Evolutionary conservation across 2,888 invertebrate species (phyloP).

Genomic region (Phengaris arion): DNA sequence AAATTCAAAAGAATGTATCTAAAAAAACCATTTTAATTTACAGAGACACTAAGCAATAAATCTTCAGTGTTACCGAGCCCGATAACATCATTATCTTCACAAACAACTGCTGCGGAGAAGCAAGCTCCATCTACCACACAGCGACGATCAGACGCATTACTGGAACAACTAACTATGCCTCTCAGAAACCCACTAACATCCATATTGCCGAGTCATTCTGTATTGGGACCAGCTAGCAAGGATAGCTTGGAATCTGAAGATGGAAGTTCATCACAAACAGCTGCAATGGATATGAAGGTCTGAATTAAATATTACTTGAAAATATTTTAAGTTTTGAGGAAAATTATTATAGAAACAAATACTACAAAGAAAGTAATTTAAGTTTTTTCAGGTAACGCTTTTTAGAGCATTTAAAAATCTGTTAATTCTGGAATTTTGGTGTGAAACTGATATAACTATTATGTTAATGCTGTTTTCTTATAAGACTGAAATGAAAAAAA

Average conservation of each 20-base stretch:
- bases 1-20: too few species aligned
- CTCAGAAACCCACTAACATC: conserved; percentile 60
- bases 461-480: not conserved
- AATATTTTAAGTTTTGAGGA: too few species aligned
- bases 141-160: conserved; percentile 67
- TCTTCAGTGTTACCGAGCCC: conserved; percentile 66
- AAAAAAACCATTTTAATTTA: conserved; percentile 24
- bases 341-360: too few species aligned
- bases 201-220: conserved; percentile 48
- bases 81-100: conserved; percentile 65
- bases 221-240: conserved; percentile 58
- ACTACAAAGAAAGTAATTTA: too few species aligned
- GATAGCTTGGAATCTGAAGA: conserved; percentile 67
- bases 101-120: conserved; percentile 60
- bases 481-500: too few species aligned
- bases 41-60: conserved; percentile 65
- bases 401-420: too few species aligned
- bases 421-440: too few species aligned
- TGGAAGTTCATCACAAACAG: conserved; percentile 56
- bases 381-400: too few species aligned
- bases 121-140: conserved; percentile 65
- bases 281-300: conserved; percentile 69
- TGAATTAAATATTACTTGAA: not conserved
- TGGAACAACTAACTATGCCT: conserved; percentile 70
- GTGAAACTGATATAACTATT: not conserved